These are phyloP conservation scores for Acanthosepion lycidas DNA, from an alignment of 2,888 invertebrate species.

Conservation along the genomic window DNA sequence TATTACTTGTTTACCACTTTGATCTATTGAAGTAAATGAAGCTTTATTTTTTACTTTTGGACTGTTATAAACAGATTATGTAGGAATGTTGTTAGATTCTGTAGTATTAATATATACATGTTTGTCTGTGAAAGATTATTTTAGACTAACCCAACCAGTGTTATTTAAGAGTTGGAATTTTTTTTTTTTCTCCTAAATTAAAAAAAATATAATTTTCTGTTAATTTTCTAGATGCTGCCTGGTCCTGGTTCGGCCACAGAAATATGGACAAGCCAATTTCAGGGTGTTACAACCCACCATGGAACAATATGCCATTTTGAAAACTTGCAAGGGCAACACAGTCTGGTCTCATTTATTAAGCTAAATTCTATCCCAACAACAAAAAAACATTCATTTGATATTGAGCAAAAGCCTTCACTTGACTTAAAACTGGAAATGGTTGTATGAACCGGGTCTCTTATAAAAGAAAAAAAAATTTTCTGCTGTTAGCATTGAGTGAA, in stretches of 20 bases:
- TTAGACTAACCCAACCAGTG: too few relatives aligned
- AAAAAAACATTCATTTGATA: background rate
- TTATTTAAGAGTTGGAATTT: too few relatives aligned
- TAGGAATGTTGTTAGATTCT: too few relatives aligned
- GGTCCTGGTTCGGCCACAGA: background rate
- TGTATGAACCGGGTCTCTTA: background rate
- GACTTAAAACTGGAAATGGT: background rate
- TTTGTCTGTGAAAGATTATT: too few relatives aligned
- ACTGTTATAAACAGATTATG: too few relatives aligned
- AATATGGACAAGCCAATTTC: background rate
- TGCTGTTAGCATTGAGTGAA: background rate
- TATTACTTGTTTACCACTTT: too few relatives aligned
- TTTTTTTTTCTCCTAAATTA: background rate
- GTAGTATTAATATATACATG: too few relatives aligned
- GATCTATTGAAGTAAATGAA: too few relatives aligned
- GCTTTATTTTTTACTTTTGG: too few relatives aligned
- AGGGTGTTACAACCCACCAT: background rate
- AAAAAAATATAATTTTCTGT: background rate
- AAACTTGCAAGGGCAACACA: background rate
- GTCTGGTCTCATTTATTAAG: background rate
- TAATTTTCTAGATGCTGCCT: background rate
- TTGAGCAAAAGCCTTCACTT: background rate
- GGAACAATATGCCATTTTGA: background rate
- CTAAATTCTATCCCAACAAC: background rate
- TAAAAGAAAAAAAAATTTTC: background rate